Evolutionary conservation across 2,888 invertebrate genomes (phyloP), one percentile per base, ranked within the genome.

Genomic region (Saturnia pavonia): DNA sequence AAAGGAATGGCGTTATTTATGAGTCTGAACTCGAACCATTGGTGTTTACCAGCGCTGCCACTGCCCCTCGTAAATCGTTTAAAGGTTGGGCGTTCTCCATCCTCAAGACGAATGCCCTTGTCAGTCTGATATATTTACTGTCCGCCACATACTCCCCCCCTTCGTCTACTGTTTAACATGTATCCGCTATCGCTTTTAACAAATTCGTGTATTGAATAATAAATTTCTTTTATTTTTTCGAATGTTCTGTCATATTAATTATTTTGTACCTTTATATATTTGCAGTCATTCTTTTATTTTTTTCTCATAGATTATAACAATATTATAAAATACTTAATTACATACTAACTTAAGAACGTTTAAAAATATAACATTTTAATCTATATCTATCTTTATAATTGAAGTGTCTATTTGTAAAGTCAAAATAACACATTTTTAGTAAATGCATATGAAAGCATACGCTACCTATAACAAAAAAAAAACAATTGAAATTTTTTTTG

Each of bases 31-130:
- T 80, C 80, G 80, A 81, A 82, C 81, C 83, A 80, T 80, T 84
- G 84, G 84, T 87, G 86, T 87, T 87, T 87, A 88, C 88, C 83
- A 85, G 82, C 78, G 78, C 82, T 85, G 85, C 83, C 85, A 87
- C 82, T 83, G 85, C 85, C 89, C 89, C 87, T 91, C 92, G 90
- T 93, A 92, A 93, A 93, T 93, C 93, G 90, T 89, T 90, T 91
- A 91, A 91, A 91, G 92, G 91, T 88, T 90, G 88, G 91, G 90
- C 91, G 90, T 89, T 87, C 87, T 87, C 87, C 88, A 88, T 90
- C 88, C 88, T 90, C 84, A 89, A 91, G 92, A 93, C 89, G 88
- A 88, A 93, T 93, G 90, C 87, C 86, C 90, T 86, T 88, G 89
- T 90, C 91, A 83, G 87, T 67, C 88, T 91, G 91, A 92, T 91